phyloP scores from a whole-genome alignment of 2,113 vertebrate genomes.

The Charina bottae region DNA sequence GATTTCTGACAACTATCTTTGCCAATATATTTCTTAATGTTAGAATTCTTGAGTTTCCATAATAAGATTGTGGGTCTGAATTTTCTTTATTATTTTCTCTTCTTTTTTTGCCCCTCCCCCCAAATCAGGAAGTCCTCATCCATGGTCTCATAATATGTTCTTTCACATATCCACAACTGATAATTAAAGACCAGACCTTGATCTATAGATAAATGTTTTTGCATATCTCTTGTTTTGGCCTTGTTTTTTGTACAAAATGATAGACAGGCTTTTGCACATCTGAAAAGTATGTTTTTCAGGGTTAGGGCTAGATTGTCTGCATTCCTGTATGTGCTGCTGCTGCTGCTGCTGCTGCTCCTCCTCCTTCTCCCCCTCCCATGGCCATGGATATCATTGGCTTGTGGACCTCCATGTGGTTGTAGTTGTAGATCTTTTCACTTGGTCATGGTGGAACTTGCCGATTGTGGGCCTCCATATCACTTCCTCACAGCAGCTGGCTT shows the following conservation, averaged over 20 bases:
- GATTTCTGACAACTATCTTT: slow-evolving; percentile 52
- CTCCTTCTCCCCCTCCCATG: not conserved
- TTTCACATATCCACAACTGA: not conserved
- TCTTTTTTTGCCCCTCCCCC: not conserved
- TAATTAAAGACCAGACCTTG: not conserved
- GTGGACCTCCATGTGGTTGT: not conserved
- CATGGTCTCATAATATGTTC: not conserved
- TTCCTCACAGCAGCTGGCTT: not conserved
- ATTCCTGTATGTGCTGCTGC: not conserved
- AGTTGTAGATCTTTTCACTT: not conserved
- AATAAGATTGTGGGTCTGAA: slow-evolving; percentile 31
- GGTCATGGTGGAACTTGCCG: not conserved
- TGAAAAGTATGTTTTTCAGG: not conserved
- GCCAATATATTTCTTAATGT: slow-evolving; percentile 40
- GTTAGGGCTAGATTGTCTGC: not conserved
- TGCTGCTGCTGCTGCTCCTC: not conserved
- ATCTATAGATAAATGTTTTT: not conserved
- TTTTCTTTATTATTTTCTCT: slow-evolving; percentile 25
- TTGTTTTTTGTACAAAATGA: not conserved
- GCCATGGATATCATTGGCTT: not conserved
- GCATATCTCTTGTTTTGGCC: not conserved
- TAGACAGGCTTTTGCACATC: not conserved
- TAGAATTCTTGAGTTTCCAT: slow-evolving; percentile 27
- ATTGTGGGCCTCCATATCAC: not conserved
- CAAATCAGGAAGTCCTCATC: not conserved